Conservation (phyloP, 2,888 invertebrate genomes). For the Harpagoxenus sublaevis region DNA sequence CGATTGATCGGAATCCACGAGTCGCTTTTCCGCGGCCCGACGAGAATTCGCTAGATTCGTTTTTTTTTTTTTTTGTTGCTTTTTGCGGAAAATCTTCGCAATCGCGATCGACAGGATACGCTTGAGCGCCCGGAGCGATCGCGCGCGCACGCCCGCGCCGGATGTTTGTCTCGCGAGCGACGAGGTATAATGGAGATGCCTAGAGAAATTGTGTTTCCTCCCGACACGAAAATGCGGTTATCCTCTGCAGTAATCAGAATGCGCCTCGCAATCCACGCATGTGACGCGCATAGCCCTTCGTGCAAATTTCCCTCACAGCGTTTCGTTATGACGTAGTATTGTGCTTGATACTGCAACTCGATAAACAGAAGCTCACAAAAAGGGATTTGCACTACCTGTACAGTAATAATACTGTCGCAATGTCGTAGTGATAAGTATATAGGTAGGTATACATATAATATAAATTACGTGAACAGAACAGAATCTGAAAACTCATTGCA, state of each 20-base stretch:
- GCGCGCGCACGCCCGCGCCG: neutral
- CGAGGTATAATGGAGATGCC: conserved; percentile 42
- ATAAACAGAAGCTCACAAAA: conserved; percentile 45
- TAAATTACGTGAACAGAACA: neutral
- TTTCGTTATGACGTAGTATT: conserved; percentile 21
- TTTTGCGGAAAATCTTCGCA: conserved; percentile 24
- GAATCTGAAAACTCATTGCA: neutral
- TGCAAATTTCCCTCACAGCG: conserved; percentile 12
- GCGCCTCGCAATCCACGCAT: conserved; percentile 55
- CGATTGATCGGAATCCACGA: conserved; percentile 52
- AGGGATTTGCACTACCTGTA: conserved; percentile 15
- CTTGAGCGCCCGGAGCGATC: neutral
- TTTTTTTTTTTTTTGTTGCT: conserved; percentile 27
- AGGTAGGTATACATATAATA: neutral
- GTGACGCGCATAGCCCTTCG: conserved; percentile 4
- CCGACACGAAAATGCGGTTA: conserved; percentile 63
- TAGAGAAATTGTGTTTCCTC: conserved; percentile 43
- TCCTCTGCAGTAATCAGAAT: conserved; percentile 65
- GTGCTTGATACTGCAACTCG: neutral
- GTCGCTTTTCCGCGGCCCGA: conserved; percentile 38
- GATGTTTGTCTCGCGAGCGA: conserved; percentile 48
- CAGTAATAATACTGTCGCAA: neutral
- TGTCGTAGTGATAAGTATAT: neutral
- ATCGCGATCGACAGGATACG: conserved; percentile 31
- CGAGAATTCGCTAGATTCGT: conserved; percentile 36